Conservation (phyloP, 1,140 invertebrate species). For the Ips typographus region DNA sequence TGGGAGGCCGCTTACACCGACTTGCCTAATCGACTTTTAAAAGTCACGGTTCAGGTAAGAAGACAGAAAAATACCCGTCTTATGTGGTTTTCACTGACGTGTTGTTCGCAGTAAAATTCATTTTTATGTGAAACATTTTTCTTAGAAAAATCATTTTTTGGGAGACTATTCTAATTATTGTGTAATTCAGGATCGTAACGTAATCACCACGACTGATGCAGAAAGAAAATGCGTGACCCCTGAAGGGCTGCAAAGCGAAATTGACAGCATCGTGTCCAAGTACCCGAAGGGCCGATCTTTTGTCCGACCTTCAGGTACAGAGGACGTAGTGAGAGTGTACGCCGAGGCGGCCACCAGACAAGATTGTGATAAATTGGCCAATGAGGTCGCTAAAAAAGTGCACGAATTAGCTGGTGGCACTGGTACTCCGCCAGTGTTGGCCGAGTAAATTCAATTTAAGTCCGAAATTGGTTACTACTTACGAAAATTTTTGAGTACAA, state of each 20-base stretch:
- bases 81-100: background rate
- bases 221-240: constrained; percentile 79
- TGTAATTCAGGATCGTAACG: constrained; percentile 70
- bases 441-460: background rate
- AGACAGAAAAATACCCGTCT: background rate
- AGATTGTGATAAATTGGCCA: constrained; percentile 71
- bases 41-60: constrained; percentile 75
- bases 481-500: background rate
- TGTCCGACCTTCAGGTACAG: constrained; percentile 89
- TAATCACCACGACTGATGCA: constrained; percentile 83
- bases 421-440: constrained; percentile 54
- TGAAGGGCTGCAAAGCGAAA: constrained; percentile 76
- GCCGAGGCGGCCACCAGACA: constrained; percentile 84
- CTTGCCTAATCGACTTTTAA: constrained; percentile 85
- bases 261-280: constrained; percentile 71
- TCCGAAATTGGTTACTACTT: too few relatives aligned
- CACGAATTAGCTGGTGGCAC: constrained; percentile 76
- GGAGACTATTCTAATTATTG: background rate
- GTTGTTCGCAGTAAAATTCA: background rate
- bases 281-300: constrained; percentile 80
- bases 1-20: constrained; percentile 86
- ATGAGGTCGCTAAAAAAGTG: constrained; percentile 74
- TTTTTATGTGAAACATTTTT: too few relatives aligned
- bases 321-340: constrained; percentile 95
- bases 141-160: too few relatives aligned